phyloP scores from a whole-genome alignment of 2,797 vertebrate species.

The Labeo calbasu region DNA sequence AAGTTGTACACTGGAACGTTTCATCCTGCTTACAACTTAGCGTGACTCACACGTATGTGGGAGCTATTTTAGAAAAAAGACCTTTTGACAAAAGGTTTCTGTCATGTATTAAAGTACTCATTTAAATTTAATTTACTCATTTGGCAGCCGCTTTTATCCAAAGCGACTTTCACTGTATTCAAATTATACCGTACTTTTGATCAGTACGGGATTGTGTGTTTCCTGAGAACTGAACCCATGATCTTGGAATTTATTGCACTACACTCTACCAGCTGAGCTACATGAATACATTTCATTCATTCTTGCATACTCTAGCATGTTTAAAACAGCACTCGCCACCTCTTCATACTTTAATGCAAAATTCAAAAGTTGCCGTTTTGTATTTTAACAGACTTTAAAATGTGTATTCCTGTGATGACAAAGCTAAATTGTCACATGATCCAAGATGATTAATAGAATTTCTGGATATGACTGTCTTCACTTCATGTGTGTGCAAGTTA shows the following conservation, averaged over 20 bases:
- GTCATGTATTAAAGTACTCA: background rate
- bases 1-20: background rate
- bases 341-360: background rate
- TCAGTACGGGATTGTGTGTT: background rate
- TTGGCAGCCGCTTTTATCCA: background rate
- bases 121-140: conserved; percentile 5
- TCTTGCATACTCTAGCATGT: background rate
- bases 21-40: background rate
- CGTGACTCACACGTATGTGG: background rate
- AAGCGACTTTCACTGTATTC: background rate
- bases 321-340: background rate
- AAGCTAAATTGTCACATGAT: background rate
- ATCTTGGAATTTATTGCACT: background rate
- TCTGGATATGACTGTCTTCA: background rate
- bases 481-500: background rate
- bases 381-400: background rate
- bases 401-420: background rate
- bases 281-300: background rate
- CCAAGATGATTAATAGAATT: background rate
- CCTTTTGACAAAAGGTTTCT: background rate
- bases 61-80: conserved; percentile 1
- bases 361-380: background rate
- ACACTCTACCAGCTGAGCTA: background rate
- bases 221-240: background rate
- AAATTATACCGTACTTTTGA: background rate